phyloP scores from a whole-genome alignment of 2,113 vertebrate species.

The Mobula hypostoma region DNA sequence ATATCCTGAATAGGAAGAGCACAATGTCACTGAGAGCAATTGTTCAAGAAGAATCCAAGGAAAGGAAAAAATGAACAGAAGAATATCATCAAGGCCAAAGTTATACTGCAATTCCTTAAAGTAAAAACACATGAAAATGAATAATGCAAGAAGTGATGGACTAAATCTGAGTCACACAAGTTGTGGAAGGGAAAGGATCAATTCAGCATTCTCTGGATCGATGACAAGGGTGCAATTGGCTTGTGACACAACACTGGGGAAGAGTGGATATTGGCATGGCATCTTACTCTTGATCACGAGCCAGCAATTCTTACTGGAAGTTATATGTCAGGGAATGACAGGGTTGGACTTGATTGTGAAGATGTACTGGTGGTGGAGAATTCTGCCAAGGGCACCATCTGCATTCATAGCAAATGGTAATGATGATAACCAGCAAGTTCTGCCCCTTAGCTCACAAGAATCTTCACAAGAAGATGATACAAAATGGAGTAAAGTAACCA shows the following conservation, averaged over 20 bases:
- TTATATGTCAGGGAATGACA: neutral
- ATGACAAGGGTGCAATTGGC: neutral
- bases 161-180: neutral
- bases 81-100: neutral
- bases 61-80: neutral
- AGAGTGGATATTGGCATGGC: neutral
- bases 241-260: neutral
- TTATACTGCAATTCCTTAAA: neutral
- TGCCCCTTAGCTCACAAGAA: neutral
- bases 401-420: neutral
- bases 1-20: neutral
- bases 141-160: neutral
- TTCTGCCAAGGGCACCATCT: neutral
- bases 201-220: neutral
- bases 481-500: neutral
- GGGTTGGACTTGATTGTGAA: neutral
- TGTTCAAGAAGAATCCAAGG: neutral
- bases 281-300: neutral
- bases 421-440: neutral
- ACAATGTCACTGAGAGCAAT: neutral
- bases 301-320: neutral
- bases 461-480: neutral
- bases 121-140: neutral
- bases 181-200: neutral
- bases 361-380: neutral